Base-by-base conservation (phyloP, 1,140 invertebrate species). In the Drosophila sulfurigaster region DNA sequence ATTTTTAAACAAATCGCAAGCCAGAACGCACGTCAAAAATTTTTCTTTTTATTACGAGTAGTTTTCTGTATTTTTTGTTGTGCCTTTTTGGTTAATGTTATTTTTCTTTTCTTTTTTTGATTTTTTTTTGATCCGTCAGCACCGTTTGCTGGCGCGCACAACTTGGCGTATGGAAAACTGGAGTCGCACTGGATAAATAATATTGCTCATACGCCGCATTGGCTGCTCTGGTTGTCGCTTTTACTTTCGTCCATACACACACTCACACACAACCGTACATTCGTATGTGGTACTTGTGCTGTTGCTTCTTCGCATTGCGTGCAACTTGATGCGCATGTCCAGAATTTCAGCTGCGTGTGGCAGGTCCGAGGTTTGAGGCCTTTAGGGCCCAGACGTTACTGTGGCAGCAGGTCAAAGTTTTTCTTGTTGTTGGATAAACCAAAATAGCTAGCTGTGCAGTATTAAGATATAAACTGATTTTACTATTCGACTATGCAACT, bases 151-250 rank as follows among this genome's bases (percentile, higher is more conserved):
- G 51, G 41, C 71, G 71, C 72, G 70, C 69, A 87, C 82, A 83
- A 88, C 83, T 83, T 78, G 67, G 67, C 85, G 81, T 78, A 57
- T 72, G 80, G 74, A 78, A 83, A 89, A 81, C 83, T 88, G 85
- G 85, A 88, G 83, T 88, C 74, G 78, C 48, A 88, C 85, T 74
- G 69, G 54, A 59, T 57, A 65, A 57, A 64, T 64, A 72, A 87
- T 87, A 66, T 87, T 80, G 75, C 83, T 65, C 74, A 88, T 88
- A 88, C 83, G 83, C 80, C 80, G 83, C 86, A 65, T 89, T 89
- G 85, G 59, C 78, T 65, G 45, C 52, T 57, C 41, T 43, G 41
- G 11, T 13, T 80, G 64, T 71, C 49, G 67, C 51, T 75, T 56
- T 72, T 76, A 65, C 59, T 71, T 71, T 59, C 58, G 51, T 65